Conservation (phyloP, 2,113 vertebrate species). For the Elaphurus davidianus region DNA sequence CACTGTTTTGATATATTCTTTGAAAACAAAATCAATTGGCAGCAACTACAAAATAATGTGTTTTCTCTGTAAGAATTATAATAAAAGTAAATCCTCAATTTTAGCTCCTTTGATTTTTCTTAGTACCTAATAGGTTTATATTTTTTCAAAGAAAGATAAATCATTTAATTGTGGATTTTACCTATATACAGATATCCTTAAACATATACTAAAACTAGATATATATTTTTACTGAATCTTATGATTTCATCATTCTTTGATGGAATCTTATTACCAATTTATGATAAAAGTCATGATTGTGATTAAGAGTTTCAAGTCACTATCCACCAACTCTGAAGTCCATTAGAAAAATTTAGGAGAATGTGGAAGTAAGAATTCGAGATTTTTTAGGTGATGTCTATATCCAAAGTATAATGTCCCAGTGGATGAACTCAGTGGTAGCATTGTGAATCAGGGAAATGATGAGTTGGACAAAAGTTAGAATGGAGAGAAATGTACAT, state of each 20-base stretch:
- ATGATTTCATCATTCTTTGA: not conserved
- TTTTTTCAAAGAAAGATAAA: not conserved
- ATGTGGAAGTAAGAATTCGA: not conserved
- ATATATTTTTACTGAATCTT: not conserved
- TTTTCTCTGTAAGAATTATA: not conserved
- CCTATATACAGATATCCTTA: not conserved
- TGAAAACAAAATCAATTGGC: not conserved
- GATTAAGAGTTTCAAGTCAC: not conserved
- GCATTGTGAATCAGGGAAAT: not conserved
- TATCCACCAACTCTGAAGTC: not conserved
- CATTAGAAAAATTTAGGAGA: not conserved
- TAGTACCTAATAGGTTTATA: not conserved
- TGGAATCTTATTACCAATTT: not conserved
- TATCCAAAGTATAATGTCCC: not conserved
- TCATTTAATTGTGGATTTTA: not conserved
- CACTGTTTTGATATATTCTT: not conserved
- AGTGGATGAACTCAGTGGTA: not conserved
- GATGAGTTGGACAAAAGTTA: conserved; percentile 17
- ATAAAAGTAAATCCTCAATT: not conserved
- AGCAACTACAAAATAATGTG: not conserved
- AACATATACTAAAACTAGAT: not conserved
- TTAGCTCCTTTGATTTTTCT: not conserved
- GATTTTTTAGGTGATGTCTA: not conserved
- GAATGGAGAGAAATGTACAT: not conserved
- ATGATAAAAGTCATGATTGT: not conserved